These are phyloP conservation scores for Plagiodera versicolora DNA, from an alignment of 2,888 invertebrate species.

Conservation along the genomic window DNA sequence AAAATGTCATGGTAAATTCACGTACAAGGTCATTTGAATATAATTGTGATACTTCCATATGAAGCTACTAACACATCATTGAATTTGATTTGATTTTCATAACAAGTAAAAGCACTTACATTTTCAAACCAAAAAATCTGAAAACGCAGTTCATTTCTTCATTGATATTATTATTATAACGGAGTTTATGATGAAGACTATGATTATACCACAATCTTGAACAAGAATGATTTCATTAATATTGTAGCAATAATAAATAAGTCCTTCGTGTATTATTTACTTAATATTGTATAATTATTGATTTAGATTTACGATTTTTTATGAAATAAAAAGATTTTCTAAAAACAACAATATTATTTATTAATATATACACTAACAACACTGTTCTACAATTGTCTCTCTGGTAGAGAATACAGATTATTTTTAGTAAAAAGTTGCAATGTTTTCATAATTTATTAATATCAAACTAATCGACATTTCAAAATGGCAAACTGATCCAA, in stretches of 20 bases:
- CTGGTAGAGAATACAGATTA: neutral
- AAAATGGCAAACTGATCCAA: neutral
- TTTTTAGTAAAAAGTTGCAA: neutral
- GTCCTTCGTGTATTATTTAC: too few relatives aligned
- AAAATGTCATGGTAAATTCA: slow-evolving; percentile 42
- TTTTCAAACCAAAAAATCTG: too few relatives aligned
- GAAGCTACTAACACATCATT: too few relatives aligned
- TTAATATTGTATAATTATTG: neutral
- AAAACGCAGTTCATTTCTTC: too few relatives aligned
- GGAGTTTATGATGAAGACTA: too few relatives aligned
- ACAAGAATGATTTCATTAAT: too few relatives aligned
- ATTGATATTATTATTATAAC: too few relatives aligned
- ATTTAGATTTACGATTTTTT: neutral
- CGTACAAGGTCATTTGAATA: neutral
- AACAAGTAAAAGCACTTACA: too few relatives aligned
- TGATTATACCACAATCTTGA: too few relatives aligned
- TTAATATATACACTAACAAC: slow-evolving; percentile 26
- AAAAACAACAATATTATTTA: slow-evolving; percentile 19
- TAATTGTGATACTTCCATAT: neutral
- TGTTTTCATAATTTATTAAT: neutral
- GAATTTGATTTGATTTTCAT: too few relatives aligned
- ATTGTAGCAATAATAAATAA: too few relatives aligned
- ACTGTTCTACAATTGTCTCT: slow-evolving; percentile 1
- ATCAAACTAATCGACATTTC: neutral
- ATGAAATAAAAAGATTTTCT: slow-evolving; percentile 8